These are phyloP conservation scores for Formica aserva DNA, from an alignment of 2,888 invertebrate species.

Conservation along the genomic window DNA sequence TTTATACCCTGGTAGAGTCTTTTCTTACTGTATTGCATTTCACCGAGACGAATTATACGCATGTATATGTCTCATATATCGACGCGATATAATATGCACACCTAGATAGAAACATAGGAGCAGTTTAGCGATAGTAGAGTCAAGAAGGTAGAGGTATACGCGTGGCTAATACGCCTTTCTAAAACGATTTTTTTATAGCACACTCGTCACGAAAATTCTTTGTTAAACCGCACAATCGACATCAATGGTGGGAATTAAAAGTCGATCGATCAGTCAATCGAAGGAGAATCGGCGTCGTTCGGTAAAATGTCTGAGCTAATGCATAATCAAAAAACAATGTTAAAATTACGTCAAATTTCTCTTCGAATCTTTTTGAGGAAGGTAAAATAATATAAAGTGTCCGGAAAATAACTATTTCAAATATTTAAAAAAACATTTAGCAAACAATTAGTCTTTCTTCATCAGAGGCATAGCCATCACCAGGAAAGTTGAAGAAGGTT, in stretches of 20 bases:
- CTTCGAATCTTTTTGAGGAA: background rate
- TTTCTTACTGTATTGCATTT: slow-evolving; percentile 72
- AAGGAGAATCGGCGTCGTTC: background rate
- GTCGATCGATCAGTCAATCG: slow-evolving; percentile 37
- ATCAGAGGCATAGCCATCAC: no score
- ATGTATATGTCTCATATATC: slow-evolving; percentile 46
- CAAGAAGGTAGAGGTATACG: slow-evolving; percentile 40
- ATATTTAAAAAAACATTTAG: no score
- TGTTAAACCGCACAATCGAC: slow-evolving; percentile 60
- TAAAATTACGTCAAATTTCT: background rate
- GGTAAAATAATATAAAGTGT: no score
- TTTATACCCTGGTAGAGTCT: slow-evolving; percentile 79
- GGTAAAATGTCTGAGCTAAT: background rate
- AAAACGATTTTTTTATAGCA: slow-evolving; percentile 75
- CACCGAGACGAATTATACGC: slow-evolving; percentile 48
- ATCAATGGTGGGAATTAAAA: slow-evolving; percentile 56
- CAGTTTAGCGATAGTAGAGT: slow-evolving; percentile 33
- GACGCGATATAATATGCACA: slow-evolving; percentile 38
- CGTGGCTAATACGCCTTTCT: slow-evolving; percentile 79
- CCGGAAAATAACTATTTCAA: no score
- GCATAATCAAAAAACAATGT: background rate
- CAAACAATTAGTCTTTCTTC: no score
- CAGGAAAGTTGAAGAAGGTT: no score
- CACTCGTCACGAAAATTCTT: slow-evolving; percentile 76
- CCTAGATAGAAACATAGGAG: slow-evolving; percentile 40